These are phyloP conservation scores for Ondatra zibethicus DNA, from an alignment of 2,113 vertebrate genomes.

Conservation along the genomic window DNA sequence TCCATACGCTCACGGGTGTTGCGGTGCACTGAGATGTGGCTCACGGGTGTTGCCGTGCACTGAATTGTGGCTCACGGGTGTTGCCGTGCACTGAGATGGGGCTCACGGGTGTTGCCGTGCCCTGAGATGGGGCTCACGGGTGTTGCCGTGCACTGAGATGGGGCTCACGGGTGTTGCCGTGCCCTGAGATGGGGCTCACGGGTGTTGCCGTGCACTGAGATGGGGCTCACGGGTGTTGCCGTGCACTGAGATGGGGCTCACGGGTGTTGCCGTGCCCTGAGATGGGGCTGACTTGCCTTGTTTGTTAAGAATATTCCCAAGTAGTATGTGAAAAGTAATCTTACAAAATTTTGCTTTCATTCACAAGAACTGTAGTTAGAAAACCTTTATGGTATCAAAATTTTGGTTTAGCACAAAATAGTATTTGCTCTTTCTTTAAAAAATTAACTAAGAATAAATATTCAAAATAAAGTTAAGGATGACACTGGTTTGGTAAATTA, in stretches of 20 bases:
- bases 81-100: too few relatives aligned
- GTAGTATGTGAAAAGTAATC: conserved; percentile 1
- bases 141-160: too few relatives aligned
- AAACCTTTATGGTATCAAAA: background rate
- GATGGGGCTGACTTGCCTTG: background rate
- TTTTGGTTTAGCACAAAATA: conserved; percentile 46
- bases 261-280: background rate
- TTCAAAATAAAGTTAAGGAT: background rate
- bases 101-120: too few relatives aligned
- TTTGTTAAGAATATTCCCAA: conserved; percentile 32
- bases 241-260: too few relatives aligned
- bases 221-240: too few relatives aligned
- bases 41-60: too few relatives aligned
- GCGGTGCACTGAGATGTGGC: background rate
- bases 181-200: too few relatives aligned
- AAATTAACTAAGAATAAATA: background rate
- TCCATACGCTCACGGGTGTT: background rate
- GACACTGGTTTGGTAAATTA: background rate
- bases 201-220: too few relatives aligned
- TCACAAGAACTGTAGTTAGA: conserved; percentile 9
- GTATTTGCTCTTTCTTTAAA: background rate
- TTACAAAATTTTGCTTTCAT: conserved; percentile 35
- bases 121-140: too few relatives aligned
- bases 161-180: too few relatives aligned
- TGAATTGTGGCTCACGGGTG: too few relatives aligned